Conservation (phyloP, 2,888 invertebrate species). For the Drosophila fungiperda region DNA sequence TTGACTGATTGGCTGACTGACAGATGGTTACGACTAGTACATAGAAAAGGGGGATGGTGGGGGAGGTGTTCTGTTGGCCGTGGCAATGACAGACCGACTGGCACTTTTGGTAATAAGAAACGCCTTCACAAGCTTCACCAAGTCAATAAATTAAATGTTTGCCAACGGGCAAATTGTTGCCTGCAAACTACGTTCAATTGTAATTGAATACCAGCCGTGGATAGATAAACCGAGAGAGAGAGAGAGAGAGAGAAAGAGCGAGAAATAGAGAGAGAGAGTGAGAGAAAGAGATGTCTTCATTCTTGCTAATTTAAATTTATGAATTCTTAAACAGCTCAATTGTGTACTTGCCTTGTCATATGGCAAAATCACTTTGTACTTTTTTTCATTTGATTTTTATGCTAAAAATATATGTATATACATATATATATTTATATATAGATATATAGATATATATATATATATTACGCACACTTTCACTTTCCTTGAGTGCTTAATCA, state of each 20-base stretch:
- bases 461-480: slow-evolving; percentile 72
- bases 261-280: background rate
- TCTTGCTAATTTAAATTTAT: slow-evolving; percentile 76
- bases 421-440: background rate
- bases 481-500: slow-evolving; percentile 80
- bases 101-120: slow-evolving; percentile 61
- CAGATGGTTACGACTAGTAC: slow-evolving; percentile 17
- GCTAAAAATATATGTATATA: background rate
- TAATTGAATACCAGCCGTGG: slow-evolving; percentile 54
- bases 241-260: background rate
- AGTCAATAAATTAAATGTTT: slow-evolving; percentile 65
- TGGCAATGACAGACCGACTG: slow-evolving; percentile 49
- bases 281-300: slow-evolving; percentile 60
- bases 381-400: slow-evolving; percentile 17
- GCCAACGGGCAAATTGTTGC: slow-evolving; percentile 16
- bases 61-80: slow-evolving; percentile 14
- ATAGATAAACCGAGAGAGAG: slow-evolving; percentile 14
- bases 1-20: slow-evolving; percentile 47
- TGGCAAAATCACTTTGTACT: slow-evolving; percentile 15
- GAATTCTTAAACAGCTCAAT: slow-evolving; percentile 75
- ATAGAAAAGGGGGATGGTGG: background rate
- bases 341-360: slow-evolving; percentile 15
- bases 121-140: slow-evolving; percentile 37
- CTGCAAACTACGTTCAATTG: slow-evolving; percentile 20
- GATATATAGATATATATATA: too few species aligned